phyloP scores from a whole-genome alignment of 2,797 vertebrate genomes.

The Delichon dasypus region DNA sequence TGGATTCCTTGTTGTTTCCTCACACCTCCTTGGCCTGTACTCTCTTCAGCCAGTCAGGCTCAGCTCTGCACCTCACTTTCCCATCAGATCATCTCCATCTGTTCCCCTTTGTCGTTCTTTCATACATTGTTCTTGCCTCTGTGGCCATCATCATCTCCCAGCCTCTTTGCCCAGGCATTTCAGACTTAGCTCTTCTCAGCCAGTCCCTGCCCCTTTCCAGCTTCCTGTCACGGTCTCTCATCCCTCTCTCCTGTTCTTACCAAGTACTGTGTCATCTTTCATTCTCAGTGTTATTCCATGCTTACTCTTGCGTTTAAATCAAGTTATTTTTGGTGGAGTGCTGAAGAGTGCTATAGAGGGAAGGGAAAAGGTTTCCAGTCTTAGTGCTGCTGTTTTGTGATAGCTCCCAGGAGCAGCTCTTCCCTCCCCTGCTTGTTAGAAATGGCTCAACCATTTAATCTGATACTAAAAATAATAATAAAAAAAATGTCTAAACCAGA shows the following conservation, averaged over 20 bases:
- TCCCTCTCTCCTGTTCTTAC: neutral
- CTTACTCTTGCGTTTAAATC: neutral
- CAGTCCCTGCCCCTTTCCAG: neutral
- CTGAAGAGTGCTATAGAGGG: neutral
- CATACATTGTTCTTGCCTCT: neutral
- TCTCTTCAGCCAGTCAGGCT: neutral
- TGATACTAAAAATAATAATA: neutral
- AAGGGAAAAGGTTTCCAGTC: neutral
- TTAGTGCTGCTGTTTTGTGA: neutral
- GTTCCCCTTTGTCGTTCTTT: neutral
- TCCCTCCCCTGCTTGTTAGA: neutral
- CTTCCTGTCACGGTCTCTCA: neutral
- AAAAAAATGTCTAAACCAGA: neutral
- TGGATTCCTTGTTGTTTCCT: neutral
- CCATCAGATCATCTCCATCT: neutral
- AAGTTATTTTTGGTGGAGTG: neutral
- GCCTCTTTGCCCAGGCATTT: neutral
- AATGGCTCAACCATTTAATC: neutral
- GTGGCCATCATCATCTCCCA: neutral
- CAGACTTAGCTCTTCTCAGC: neutral
- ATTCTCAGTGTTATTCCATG: neutral
- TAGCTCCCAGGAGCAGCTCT: neutral
- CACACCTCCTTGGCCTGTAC: neutral
- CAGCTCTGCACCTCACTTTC: neutral
- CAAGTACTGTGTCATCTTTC: neutral